Conservation (phyloP, 2,888 invertebrate species). For the Cheilosia urbana region DNA sequence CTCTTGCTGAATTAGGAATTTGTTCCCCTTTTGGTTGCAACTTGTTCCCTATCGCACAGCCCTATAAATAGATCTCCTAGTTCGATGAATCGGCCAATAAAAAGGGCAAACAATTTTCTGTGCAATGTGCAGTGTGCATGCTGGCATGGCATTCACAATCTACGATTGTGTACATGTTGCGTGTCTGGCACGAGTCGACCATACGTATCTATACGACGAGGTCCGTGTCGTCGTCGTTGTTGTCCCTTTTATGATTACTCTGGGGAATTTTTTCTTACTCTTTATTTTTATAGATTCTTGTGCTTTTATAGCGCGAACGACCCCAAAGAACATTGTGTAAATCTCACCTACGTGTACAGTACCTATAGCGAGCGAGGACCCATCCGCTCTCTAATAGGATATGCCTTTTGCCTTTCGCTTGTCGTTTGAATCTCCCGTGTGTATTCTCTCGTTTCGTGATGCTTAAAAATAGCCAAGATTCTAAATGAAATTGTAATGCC, state of each 20-base stretch:
- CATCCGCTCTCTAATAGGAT: slow-evolving; percentile 70
- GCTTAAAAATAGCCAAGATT: slow-evolving; percentile 69
- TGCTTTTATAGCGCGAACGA: slow-evolving; percentile 17
- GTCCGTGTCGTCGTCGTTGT: slow-evolving; percentile 46
- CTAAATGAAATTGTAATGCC: slow-evolving; percentile 75
- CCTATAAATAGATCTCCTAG: slow-evolving; percentile 71
- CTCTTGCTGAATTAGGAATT: slow-evolving; percentile 57
- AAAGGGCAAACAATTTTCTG: not conserved
- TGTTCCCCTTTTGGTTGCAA: slow-evolving; percentile 16
- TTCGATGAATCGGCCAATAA: slow-evolving; percentile 59
- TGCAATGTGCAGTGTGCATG: slow-evolving; percentile 20
- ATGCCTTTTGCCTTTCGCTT: slow-evolving; percentile 11
- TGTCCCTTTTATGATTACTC: slow-evolving; percentile 73
- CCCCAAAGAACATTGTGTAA: slow-evolving; percentile 71
- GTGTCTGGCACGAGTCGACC: slow-evolving; percentile 72
- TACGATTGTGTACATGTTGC: slow-evolving; percentile 51
- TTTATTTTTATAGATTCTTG: slow-evolving; percentile 59
- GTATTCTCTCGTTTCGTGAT: slow-evolving; percentile 41
- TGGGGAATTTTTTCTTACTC: slow-evolving; percentile 59
- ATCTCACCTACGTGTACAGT: slow-evolving; percentile 72
- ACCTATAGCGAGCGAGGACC: slow-evolving; percentile 36
- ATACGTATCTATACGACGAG: slow-evolving; percentile 7
- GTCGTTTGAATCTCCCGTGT: slow-evolving; percentile 35
- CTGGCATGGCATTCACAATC: slow-evolving; percentile 40
- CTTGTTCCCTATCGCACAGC: slow-evolving; percentile 52